Evolutionary conservation across 30 jellyfish, hydroid and myxozoan genomes (phyloP).

Genomic region (Aurelia sp.): DNA sequence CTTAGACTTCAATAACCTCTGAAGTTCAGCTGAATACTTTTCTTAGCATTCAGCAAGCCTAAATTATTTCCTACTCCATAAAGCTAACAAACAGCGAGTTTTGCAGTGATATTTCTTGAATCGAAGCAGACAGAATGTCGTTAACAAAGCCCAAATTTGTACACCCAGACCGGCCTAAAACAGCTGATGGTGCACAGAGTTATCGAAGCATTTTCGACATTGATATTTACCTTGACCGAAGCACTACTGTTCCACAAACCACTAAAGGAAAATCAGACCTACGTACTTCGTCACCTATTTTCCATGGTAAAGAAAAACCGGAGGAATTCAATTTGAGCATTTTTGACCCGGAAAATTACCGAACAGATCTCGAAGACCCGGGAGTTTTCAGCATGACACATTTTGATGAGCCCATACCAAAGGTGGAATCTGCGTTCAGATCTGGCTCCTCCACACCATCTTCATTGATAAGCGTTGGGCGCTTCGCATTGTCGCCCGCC

Average conservation of each 20-base stretch:
- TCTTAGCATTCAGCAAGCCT: too few species aligned
- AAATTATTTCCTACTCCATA: too few species aligned
- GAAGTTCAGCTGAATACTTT: too few species aligned
- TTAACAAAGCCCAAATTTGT: conserved; percentile 61
- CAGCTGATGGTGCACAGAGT: conserved; percentile 4
- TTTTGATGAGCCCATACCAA: conserved; percentile 81
- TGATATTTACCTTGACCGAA: conserved; percentile 41
- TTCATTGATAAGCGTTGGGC: conserved; percentile 68
- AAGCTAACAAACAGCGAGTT: too few species aligned
- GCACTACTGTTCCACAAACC: not conserved
- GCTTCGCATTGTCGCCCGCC: conserved; percentile 63
- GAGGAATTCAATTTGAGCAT: conserved; percentile 52
- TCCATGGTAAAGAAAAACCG: conserved; percentile 76
- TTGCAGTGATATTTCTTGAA: not conserved
- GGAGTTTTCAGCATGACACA: conserved; percentile 78
- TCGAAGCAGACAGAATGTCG: conserved; percentile 33
- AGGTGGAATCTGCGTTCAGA: conserved; percentile 40
- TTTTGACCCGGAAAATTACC: conserved; percentile 45
- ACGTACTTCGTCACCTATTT: conserved; percentile 63
- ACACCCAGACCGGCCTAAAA: conserved; percentile 30
- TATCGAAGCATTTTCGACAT: conserved; percentile 67
- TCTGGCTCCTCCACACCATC: conserved; percentile 68
- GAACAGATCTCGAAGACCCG: conserved; percentile 66
- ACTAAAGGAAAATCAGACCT: conserved; percentile 7
- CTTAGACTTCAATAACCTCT: too few species aligned